Conservation (phyloP, 2,888 invertebrate genomes). For the Leucophenga montana region DNA sequence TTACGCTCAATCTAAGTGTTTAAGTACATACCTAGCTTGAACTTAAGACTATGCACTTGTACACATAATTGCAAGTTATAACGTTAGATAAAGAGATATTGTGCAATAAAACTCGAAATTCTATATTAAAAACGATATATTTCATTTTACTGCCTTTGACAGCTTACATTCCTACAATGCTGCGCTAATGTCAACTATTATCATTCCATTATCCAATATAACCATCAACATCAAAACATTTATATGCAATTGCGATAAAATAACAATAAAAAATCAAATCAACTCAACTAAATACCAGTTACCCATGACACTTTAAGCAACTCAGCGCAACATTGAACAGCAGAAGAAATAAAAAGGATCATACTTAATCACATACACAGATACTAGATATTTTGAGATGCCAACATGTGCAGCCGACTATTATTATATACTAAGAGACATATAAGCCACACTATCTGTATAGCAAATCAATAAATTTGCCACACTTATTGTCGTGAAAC, state of each 20-base stretch:
- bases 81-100: no score
- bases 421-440: neutral
- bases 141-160: no score
- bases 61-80: no score
- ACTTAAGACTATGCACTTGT: no score
- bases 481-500: conserved; percentile 19
- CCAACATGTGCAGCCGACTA: conserved; percentile 13
- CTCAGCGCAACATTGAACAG: neutral
- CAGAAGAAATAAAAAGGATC: neutral
- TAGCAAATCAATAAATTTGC: conserved; percentile 32
- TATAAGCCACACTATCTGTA: neutral
- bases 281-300: conserved; percentile 19
- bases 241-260: conserved; percentile 5
- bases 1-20: no score
- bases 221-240: neutral
- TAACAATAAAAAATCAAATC: conserved; percentile 22
- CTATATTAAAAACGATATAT: no score
- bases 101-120: no score
- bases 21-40: no score
- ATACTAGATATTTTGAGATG: neutral
- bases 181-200: no score
- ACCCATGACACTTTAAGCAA: conserved; percentile 12
- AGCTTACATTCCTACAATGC: no score
- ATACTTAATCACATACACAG: conserved; percentile 4
- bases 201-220: no score